These are phyloP conservation scores for Neosilurus mollespiculum DNA, from an alignment of 2,797 vertebrate species.

Conservation along the genomic window DNA sequence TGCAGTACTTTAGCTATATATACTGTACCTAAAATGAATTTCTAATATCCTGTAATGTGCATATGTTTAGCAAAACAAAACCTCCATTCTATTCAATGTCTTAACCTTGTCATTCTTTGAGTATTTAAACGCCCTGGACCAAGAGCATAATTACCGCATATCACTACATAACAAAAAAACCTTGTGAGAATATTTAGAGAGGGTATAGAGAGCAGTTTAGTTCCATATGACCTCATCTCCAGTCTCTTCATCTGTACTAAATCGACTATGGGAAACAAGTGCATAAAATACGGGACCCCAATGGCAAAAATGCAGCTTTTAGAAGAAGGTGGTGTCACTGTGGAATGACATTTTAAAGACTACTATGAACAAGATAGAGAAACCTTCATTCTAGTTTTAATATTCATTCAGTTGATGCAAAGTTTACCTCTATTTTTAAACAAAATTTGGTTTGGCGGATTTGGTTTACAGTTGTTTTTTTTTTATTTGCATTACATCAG, in stretches of 20 bases:
- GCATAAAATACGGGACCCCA: neutral
- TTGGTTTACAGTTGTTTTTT: neutral
- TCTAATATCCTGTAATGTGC: neutral
- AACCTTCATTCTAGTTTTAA: neutral
- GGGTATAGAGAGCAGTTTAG: slow-evolving; percentile 56
- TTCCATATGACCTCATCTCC: slow-evolving; percentile 64
- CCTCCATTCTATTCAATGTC: neutral
- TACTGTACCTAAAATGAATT: neutral
- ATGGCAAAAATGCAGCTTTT: neutral
- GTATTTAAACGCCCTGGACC: neutral
- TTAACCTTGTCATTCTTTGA: neutral
- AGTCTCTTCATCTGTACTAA: slow-evolving; percentile 45
- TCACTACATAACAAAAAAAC: neutral
- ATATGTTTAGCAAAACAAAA: neutral
- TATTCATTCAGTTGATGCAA: neutral
- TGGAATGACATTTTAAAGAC: neutral
- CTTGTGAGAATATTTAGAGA: neutral
- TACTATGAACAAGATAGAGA: neutral
- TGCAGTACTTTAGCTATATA: neutral
- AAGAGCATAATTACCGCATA: neutral
- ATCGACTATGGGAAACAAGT: neutral
- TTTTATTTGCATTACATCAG: slow-evolving; percentile 23
- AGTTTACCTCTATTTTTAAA: neutral
- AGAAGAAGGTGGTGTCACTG: neutral
- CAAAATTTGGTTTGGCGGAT: neutral